A percentile compares a stretch with the other conserved stretches of the same genome.
phyloP scores from a whole-genome alignment of 1,140 invertebrate genomes.

The Microplitis demolitor region DNA sequence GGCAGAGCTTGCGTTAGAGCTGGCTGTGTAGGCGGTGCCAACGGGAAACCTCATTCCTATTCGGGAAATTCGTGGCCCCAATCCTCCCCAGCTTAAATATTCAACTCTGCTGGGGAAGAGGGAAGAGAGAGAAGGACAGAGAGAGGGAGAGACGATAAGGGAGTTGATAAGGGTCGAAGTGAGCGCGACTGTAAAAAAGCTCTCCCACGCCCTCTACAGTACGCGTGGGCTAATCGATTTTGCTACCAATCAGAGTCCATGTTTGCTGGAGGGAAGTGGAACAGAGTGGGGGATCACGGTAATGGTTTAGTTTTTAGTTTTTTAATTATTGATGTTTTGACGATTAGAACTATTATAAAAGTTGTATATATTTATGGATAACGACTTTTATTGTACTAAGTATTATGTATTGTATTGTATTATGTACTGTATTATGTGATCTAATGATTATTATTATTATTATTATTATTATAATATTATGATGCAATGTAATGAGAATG shows the following conservation, averaged over 20 bases:
- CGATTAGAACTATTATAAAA: neutral
- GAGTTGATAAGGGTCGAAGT: no score
- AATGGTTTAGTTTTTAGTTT: neutral
- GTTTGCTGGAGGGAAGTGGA: no score
- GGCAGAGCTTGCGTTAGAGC: neutral
- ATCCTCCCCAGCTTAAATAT: neutral
- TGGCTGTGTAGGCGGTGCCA: constrained; percentile 28
- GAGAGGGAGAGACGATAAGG: neutral
- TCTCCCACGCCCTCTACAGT: constrained; percentile 2
- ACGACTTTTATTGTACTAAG: constrained; percentile 10
- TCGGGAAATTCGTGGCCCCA: constrained; percentile 35
- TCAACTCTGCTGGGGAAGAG: neutral
- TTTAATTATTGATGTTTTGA: neutral
- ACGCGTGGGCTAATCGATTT: constrained; percentile 32
- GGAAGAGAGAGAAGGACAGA: neutral
- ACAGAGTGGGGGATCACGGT: no score
- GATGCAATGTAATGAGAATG: neutral
- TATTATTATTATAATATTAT: neutral
- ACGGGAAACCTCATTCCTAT: constrained; percentile 30
- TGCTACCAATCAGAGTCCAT: constrained; percentile 33
- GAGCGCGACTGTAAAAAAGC: neutral
- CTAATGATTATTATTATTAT: neutral
- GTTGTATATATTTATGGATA: constrained; percentile 1
- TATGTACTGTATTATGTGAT: constrained; percentile 7
- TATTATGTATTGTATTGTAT: neutral